phyloP scores from a whole-genome alignment of 2,113 vertebrate species.

The Mus spicilegus region DNA sequence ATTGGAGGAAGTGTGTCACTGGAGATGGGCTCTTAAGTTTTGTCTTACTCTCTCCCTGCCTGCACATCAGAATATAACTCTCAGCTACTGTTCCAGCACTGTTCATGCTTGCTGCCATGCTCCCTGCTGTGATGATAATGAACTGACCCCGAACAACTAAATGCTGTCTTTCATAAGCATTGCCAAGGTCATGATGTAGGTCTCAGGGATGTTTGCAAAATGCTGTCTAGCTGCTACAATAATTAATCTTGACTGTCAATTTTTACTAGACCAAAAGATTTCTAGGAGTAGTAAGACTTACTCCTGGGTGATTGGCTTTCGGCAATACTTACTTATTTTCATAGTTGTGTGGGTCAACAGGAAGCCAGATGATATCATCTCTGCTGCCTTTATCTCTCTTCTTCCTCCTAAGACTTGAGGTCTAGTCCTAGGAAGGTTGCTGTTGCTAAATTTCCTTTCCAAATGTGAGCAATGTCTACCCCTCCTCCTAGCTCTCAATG shows the following conservation, averaged over 20 bases:
- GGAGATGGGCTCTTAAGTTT: background rate
- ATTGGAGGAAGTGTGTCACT: background rate
- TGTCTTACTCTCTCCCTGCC: background rate
- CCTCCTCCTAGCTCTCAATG: background rate
- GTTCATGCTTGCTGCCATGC: background rate
- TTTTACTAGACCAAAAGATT: background rate
- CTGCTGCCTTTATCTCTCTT: background rate
- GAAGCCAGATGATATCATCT: background rate
- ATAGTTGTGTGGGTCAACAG: background rate
- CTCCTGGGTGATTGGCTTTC: background rate
- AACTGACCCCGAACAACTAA: background rate
- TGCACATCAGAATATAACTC: background rate
- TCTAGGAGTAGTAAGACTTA: background rate
- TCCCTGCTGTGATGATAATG: too few relatives aligned
- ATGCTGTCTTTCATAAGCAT: background rate
- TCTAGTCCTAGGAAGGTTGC: background rate
- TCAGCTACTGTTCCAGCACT: background rate
- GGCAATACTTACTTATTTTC: background rate
- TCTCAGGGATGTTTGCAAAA: background rate
- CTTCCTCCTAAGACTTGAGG: background rate
- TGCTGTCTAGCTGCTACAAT: background rate
- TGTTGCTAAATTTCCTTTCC: background rate
- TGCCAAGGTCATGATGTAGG: background rate
- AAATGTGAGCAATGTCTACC: background rate
- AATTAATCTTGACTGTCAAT: background rate